A percentile compares a stretch with the other conserved stretches of the same genome.
phyloP scores from a whole-genome alignment of 2,113 vertebrate genomes.

The Hoplias malabaricus region DNA sequence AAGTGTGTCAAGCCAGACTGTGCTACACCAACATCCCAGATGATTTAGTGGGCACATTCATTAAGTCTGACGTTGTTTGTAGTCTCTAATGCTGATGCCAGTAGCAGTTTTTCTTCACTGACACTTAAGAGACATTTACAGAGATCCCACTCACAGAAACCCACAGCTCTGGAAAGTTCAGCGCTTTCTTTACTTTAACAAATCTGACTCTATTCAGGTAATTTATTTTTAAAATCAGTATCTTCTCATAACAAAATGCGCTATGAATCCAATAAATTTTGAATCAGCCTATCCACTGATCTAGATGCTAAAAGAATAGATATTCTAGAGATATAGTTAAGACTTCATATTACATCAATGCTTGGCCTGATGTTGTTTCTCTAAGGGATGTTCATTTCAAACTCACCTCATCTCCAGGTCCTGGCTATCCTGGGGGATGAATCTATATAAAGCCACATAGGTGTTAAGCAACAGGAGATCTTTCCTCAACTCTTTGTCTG shows the following conservation, averaged over 20 bases:
- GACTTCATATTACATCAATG: neutral
- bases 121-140: neutral
- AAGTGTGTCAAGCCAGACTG: neutral
- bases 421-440: constrained; percentile 87
- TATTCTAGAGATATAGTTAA: neutral
- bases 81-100: neutral
- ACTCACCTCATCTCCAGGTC: constrained; percentile 94
- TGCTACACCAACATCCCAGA: neutral
- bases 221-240: too few relatives aligned
- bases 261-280: too few relatives aligned
- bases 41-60: neutral
- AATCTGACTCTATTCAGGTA: too few relatives aligned
- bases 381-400: neutral
- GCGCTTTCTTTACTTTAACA: too few relatives aligned
- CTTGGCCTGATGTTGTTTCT: neutral
- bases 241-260: too few relatives aligned
- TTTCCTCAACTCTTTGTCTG: constrained; percentile 70
- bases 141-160: neutral
- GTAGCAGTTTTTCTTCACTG: neutral
- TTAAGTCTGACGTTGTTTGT: neutral
- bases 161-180: neutral
- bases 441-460: constrained; percentile 95
- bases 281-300: too few relatives aligned
- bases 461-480: constrained; percentile 83
- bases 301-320: too few relatives aligned